A percentile compares a stretch with the other conserved stretches of the same genome.
These are phyloP conservation scores for Procambarus clarkii DNA, from an alignment of 1,140 invertebrate species.

Conservation along the genomic window DNA sequence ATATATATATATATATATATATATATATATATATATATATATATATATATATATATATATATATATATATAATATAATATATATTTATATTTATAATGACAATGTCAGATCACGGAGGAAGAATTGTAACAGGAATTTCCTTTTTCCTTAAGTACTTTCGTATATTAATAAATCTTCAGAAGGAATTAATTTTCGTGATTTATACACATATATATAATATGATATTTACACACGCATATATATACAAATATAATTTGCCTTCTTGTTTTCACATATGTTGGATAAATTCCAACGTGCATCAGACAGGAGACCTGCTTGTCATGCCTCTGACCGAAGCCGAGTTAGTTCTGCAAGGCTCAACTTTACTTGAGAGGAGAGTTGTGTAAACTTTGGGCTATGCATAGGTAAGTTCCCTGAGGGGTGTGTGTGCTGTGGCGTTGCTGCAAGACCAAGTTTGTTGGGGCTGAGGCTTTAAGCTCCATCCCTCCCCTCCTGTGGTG, in stretches of 20 bases:
- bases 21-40: not conserved
- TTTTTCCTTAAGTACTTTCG: not conserved
- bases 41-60: slow-evolving; percentile 6
- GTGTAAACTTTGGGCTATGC: not conserved
- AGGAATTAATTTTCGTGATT: not conserved
- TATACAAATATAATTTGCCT: too few relatives aligned
- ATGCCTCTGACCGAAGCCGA: not conserved
- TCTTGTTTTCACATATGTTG: too few relatives aligned
- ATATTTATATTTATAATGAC: not conserved
- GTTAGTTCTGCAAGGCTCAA: not conserved
- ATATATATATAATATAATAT: not conserved
- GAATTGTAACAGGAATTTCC: not conserved
- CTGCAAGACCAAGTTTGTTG: too few relatives aligned
- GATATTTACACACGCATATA: too few relatives aligned
- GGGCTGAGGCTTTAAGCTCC: too few relatives aligned
- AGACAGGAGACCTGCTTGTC: not conserved
- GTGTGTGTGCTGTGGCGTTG: too few relatives aligned
- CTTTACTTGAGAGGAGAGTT: not conserved
- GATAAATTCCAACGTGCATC: too few relatives aligned
- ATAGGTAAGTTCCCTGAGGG: not conserved
- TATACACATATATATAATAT: too few relatives aligned
- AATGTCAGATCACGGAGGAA: too few relatives aligned
- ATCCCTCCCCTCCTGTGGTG: too few relatives aligned
- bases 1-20: not conserved
- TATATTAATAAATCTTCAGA: not conserved